A percentile compares a stretch with the other conserved stretches of the same genome.
Evolutionary conservation across 2,113 vertebrate genomes (phyloP).

Genomic region (Caretta caretta): DNA sequence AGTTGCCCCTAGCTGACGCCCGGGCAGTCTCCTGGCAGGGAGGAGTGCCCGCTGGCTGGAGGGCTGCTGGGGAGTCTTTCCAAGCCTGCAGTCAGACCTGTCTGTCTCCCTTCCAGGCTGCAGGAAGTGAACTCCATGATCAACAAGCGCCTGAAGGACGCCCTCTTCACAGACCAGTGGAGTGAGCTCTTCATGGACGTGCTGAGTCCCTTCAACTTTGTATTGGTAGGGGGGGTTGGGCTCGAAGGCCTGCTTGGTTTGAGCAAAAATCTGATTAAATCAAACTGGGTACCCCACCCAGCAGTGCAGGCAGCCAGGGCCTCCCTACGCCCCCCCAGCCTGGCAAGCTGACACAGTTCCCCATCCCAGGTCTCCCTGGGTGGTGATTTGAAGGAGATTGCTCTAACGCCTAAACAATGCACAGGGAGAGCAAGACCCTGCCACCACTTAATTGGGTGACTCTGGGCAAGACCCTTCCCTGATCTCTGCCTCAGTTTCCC

Average conservation of each 20-base stretch:
- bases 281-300: neutral
- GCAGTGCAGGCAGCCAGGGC: neutral
- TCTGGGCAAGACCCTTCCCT: neutral
- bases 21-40: neutral
- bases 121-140: conserved; percentile 99
- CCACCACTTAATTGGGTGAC: neutral
- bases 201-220: conserved; percentile 91
- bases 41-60: neutral
- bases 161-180: conserved; percentile 97
- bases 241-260: neutral
- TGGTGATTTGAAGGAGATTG: neutral
- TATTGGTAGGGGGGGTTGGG: conserved; percentile 87
- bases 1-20: neutral
- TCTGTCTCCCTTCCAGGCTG: conserved; percentile 80
- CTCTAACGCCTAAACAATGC: neutral
- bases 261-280: neutral
- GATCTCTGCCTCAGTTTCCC: neutral
- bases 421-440: neutral
- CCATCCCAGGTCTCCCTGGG: neutral
- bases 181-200: conserved; percentile 96
- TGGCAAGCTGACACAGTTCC: too few species aligned
- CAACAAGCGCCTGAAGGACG: conserved; percentile 96
- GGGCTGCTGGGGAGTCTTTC: conserved; percentile 2
- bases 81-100: too few species aligned
- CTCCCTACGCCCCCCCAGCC: too few species aligned